phyloP scores from a whole-genome alignment of 2,888 invertebrate species.

The Danaus chrysippus region DNA sequence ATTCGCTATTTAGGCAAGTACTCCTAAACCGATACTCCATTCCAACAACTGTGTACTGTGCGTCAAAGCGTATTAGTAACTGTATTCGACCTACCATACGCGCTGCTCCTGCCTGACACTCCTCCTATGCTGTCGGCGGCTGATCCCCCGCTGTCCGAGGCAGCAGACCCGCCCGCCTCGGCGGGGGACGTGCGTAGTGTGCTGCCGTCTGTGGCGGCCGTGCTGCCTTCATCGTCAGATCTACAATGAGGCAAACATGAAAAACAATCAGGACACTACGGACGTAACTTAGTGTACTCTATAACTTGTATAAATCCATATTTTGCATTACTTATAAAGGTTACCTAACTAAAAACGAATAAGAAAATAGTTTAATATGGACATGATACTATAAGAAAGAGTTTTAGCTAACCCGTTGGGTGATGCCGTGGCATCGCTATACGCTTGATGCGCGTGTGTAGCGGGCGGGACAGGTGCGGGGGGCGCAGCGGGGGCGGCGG shows the following conservation, averaged over 20 bases:
- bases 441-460: slow-evolving; percentile 67
- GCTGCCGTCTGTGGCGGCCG: slow-evolving; percentile 96
- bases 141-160: slow-evolving; percentile 93
- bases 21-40: slow-evolving; percentile 1
- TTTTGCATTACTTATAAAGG: no score
- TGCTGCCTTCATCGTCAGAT: slow-evolving; percentile 96
- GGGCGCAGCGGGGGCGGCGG: slow-evolving; percentile 55
- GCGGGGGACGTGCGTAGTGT: slow-evolving; percentile 84
- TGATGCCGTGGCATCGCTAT: slow-evolving; percentile 90
- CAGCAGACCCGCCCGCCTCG: slow-evolving; percentile 77
- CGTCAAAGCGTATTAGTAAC: no score
- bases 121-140: slow-evolving; percentile 95
- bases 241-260: slow-evolving; percentile 66
- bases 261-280: not conserved
- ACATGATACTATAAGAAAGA: no score
- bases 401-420: slow-evolving; percentile 74
- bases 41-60: not conserved
- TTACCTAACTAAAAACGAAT: no score
- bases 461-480: slow-evolving; percentile 59
- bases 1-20: not conserved
- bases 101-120: slow-evolving; percentile 96
- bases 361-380: no score
- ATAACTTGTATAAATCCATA: no score
- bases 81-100: slow-evolving; percentile 81
- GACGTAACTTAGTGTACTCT: no score